Evolutionary conservation across 2,888 invertebrate genomes (phyloP).

Genomic region (Chloroclystis v-ata): DNA sequence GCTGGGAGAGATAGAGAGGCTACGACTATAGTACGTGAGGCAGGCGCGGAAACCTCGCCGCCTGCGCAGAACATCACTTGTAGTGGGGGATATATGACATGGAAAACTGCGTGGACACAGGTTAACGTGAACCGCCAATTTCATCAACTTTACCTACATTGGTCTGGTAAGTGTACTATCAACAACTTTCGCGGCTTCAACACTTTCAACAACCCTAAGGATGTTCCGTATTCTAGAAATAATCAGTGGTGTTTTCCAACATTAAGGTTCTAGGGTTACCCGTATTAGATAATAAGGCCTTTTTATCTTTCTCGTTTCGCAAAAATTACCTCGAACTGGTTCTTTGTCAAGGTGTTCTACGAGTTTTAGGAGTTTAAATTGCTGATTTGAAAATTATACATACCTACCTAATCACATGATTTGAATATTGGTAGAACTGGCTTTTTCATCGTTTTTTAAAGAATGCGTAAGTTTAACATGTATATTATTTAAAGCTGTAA

Average conservation of each 20-base stretch:
- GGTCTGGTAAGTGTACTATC: too few species aligned
- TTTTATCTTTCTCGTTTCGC: slow-evolving; percentile 13
- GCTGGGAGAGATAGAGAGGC: slow-evolving; percentile 54
- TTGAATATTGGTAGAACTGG: neutral
- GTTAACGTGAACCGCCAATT: slow-evolving; percentile 2
- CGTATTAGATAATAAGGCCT: slow-evolving; percentile 9
- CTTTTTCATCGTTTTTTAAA: neutral
- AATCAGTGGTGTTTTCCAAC: too few species aligned
- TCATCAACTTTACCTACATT: too few species aligned
- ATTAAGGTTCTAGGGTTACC: too few species aligned
- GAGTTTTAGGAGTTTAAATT: too few species aligned
- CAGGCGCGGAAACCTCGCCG: slow-evolving; percentile 46
- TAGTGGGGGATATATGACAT: slow-evolving; percentile 66
- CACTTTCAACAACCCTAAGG: too few species aligned
- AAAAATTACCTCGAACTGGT: slow-evolving; percentile 12
- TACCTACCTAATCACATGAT: too few species aligned
- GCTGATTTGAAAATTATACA: too few species aligned
- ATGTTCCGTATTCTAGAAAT: too few species aligned
- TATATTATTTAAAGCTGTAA: neutral
- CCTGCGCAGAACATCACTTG: slow-evolving; percentile 29
- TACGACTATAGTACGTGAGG: slow-evolving; percentile 41
- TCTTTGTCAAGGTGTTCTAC: neutral
- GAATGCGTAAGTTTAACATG: too few species aligned
- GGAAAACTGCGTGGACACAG: slow-evolving; percentile 62
- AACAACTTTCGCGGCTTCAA: too few species aligned